Evolutionary conservation across 2,113 vertebrate genomes (phyloP).

Genomic region (Takifugu flavidus): DNA sequence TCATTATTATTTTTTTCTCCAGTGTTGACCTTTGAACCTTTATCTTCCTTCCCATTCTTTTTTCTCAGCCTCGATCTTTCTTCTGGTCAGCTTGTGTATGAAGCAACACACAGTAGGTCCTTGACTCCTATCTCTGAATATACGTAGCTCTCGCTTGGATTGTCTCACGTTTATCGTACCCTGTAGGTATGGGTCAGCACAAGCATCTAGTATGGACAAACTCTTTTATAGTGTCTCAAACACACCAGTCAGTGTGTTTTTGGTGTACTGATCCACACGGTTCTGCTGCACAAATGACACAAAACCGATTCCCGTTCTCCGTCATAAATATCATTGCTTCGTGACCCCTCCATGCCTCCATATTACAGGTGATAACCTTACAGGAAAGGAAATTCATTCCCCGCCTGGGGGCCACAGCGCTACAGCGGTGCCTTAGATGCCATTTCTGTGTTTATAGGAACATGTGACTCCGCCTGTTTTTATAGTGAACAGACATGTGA

Average conservation of each 20-base stretch:
- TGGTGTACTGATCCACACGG: conserved; percentile 65
- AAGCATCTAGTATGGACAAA: background rate
- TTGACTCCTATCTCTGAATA: background rate
- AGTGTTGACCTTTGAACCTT: conserved; percentile 29
- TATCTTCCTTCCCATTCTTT: conserved; percentile 12
- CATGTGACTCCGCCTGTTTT: conserved; percentile 19
- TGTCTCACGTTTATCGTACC: conserved; percentile 3
- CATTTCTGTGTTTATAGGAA: conserved; percentile 24
- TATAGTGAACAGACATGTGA: background rate
- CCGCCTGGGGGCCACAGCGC: conserved; percentile 2
- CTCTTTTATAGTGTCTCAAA: conserved; percentile 32
- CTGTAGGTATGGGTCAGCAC: background rate
- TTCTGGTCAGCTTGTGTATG: conserved; percentile 6
- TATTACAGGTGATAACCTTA: conserved; percentile 38
- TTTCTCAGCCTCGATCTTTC: conserved; percentile 3
- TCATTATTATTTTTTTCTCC: no score
- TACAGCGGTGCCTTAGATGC: conserved; percentile 8
- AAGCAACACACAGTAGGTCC: background rate
- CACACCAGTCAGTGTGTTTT: conserved; percentile 60
- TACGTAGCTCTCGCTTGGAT: conserved; percentile 2
- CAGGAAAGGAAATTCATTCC: conserved; percentile 24
- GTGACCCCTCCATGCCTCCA: conserved; percentile 35
- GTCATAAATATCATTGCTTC: conserved; percentile 34
- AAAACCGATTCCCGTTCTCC: conserved; percentile 56
- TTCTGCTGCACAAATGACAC: conserved; percentile 47